Evolutionary conservation across 2,888 invertebrate genomes (phyloP).

Genomic region (Zonitis immaculata): DNA sequence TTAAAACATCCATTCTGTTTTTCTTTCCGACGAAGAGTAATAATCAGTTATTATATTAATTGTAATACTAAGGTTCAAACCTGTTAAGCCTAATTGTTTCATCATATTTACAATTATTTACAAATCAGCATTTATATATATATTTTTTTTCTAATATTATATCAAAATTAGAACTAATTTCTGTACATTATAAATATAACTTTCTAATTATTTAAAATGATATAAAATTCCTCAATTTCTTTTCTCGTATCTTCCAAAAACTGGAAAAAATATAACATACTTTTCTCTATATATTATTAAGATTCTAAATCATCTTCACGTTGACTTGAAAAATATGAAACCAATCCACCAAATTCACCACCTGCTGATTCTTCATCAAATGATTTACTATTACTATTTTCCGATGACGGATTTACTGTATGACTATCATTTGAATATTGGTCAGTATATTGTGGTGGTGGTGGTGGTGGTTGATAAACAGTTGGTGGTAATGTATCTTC

Average conservation of each 20-base stretch:
- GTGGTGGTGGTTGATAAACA: slow-evolving; percentile 44
- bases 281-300: slow-evolving; percentile 49
- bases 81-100: slow-evolving; percentile 8
- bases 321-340: slow-evolving; percentile 89
- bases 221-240: too few relatives aligned
- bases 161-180: slow-evolving; percentile 14
- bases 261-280: not conserved
- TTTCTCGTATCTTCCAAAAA: too few relatives aligned
- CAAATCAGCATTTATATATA: slow-evolving; percentile 4
- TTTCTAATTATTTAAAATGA: slow-evolving; percentile 16
- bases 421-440: slow-evolving; percentile 23
- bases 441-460: slow-evolving; percentile 37
- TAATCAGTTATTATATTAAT: slow-evolving; percentile 12
- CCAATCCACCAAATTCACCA: slow-evolving; percentile 84
- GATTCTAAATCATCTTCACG: slow-evolving; percentile 82
- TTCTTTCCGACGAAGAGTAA: slow-evolving; percentile 1
- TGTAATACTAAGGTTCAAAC: slow-evolving; percentile 2
- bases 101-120: slow-evolving; percentile 20
- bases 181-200: slow-evolving; percentile 23
- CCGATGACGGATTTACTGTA: slow-evolving; percentile 20
- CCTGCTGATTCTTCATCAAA: slow-evolving; percentile 55
- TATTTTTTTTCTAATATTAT: not conserved
- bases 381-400: slow-evolving; percentile 42
- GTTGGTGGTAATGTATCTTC: slow-evolving; percentile 33
- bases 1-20: slow-evolving; percentile 19